Evolutionary conservation across 2,797 vertebrate species (phyloP).

Genomic region (Microcaecilia unicolor): DNA sequence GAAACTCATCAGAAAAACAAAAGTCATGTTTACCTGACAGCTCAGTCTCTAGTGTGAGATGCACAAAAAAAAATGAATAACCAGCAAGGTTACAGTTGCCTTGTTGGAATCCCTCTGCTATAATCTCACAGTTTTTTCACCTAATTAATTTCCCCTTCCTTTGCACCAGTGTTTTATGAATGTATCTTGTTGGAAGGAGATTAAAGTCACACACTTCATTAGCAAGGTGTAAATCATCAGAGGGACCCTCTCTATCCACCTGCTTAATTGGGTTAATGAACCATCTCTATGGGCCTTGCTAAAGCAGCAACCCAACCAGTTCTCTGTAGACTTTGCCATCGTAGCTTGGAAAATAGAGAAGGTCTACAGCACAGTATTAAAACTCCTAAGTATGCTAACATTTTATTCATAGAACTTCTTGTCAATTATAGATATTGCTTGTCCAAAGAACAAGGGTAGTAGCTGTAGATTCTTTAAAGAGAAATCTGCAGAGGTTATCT

Average conservation of each 20-base stretch:
- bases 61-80: constrained; percentile 46
- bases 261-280: constrained; percentile 87
- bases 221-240: constrained; percentile 86
- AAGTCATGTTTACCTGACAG: constrained; percentile 45
- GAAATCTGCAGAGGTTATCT: too few relatives aligned
- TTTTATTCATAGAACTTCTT: too few relatives aligned
- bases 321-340: constrained; percentile 41
- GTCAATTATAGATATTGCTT: too few relatives aligned
- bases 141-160: constrained; percentile 86
- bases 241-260: constrained; percentile 73
- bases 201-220: constrained; percentile 83
- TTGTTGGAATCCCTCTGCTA: constrained; percentile 68
- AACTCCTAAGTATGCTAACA: too few relatives aligned
- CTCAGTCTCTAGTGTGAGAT: constrained; percentile 46
- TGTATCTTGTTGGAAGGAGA: constrained; percentile 85
- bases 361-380: too few relatives aligned
- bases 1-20: constrained; percentile 16
- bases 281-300: constrained; percentile 63
- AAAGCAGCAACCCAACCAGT: constrained; percentile 39
- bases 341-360: constrained; percentile 37
- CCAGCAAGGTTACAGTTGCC: constrained; percentile 63
- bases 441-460: too few relatives aligned
- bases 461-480: too few relatives aligned
- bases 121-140: constrained; percentile 80
- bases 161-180: constrained; percentile 74